phyloP scores from a whole-genome alignment of 1,140 invertebrate genomes.

The Drosophila navojoa region DNA sequence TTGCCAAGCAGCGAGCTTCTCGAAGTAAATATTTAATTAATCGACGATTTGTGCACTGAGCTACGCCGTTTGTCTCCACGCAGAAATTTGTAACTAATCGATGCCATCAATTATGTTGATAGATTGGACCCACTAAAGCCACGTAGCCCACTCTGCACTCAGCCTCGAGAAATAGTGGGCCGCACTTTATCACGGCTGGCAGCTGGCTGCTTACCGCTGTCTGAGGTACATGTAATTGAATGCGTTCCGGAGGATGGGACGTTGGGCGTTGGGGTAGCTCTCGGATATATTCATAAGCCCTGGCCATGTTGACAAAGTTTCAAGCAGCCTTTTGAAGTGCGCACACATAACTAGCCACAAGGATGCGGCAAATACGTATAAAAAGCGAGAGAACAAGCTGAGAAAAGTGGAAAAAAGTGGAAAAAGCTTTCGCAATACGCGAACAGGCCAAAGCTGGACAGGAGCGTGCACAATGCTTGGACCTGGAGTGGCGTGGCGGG shows the following conservation, averaged over 20 bases:
- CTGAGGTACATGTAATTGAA: slow-evolving; percentile 76
- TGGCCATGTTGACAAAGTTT: slow-evolving; percentile 71
- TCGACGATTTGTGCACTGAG: slow-evolving; percentile 79
- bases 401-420: background rate
- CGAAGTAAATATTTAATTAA: slow-evolving; percentile 76
- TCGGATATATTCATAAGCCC: slow-evolving; percentile 61
- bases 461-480: slow-evolving; percentile 16
- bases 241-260: slow-evolving; percentile 20
- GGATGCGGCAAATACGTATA: slow-evolving; percentile 31
- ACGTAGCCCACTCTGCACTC: slow-evolving; percentile 29
- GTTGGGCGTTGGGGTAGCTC: slow-evolving; percentile 1
- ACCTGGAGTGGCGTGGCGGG: background rate
- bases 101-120: slow-evolving; percentile 83
- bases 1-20: slow-evolving; percentile 41
- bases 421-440: slow-evolving; percentile 10
- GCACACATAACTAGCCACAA: slow-evolving; percentile 51
- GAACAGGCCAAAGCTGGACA: slow-evolving; percentile 15
- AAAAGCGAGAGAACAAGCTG: slow-evolving; percentile 22
- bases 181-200: slow-evolving; percentile 73
- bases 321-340: slow-evolving; percentile 59
- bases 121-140: slow-evolving; percentile 66
- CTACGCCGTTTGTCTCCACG: slow-evolving; percentile 55
- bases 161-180: slow-evolving; percentile 31
- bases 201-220: slow-evolving; percentile 65
- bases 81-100: slow-evolving; percentile 79